phyloP scores from a whole-genome alignment of 2,797 vertebrate genomes.

The Perdix hodgsoniae region DNA sequence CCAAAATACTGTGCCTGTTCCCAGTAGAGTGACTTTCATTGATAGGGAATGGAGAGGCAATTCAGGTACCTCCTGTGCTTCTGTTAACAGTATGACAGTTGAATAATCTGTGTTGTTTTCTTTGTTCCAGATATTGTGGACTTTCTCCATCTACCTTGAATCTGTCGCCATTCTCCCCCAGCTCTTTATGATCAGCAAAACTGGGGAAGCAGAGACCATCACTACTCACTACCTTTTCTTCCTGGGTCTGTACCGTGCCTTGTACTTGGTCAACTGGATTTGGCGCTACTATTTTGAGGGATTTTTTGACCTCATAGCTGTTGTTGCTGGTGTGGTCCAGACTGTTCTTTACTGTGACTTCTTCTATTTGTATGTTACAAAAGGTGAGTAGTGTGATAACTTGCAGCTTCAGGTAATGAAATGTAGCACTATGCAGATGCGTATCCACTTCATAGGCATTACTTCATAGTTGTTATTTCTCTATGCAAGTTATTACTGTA shows the following conservation, averaged over 20 bases:
- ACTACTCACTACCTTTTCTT: slow-evolving; percentile 99
- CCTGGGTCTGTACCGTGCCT: slow-evolving; percentile 94
- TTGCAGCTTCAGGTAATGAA: background rate
- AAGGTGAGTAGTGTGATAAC: slow-evolving; percentile 84
- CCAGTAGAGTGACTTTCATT: background rate
- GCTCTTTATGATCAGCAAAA: slow-evolving; percentile 99
- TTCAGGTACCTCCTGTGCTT: background rate
- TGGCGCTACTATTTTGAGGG: slow-evolving; percentile 98
- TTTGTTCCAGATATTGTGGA: slow-evolving; percentile 91
- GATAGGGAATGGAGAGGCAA: background rate
- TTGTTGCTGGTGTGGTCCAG: slow-evolving; percentile 96
- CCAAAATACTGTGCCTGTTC: background rate
- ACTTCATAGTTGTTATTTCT: background rate
- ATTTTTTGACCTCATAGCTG: slow-evolving; percentile 98
- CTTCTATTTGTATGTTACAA: slow-evolving; percentile 99
- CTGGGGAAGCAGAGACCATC: slow-evolving; percentile 97
- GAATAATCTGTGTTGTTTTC: background rate
- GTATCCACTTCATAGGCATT: rapidly evolving
- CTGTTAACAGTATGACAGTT: background rate
- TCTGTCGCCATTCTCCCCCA: slow-evolving; percentile 96
- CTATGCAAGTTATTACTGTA: background rate
- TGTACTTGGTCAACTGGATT: slow-evolving; percentile 98
- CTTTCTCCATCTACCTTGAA: slow-evolving; percentile 97
- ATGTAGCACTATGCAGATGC: background rate
- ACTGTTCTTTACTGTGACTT: slow-evolving; percentile 98